phyloP scores from a whole-genome alignment of 2,797 vertebrate species.

The Cryptoblepharus egeriae region DNA sequence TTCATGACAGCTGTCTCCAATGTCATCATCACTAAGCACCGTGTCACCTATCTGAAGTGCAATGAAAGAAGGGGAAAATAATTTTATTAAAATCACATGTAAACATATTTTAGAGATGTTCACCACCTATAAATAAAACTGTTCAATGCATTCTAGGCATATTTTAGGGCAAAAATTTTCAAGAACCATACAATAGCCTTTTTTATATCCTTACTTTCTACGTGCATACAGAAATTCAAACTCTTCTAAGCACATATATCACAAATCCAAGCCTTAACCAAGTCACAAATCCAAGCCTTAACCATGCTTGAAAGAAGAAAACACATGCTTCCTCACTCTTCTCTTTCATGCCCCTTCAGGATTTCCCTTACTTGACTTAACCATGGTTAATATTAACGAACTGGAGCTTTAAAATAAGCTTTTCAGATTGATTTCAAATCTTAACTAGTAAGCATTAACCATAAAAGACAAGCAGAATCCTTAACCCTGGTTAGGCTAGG shows the following conservation, averaged over 20 bases:
- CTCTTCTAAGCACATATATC: too few species aligned
- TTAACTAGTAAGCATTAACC: not conserved
- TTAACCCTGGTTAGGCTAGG: not conserved
- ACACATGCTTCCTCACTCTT: not conserved
- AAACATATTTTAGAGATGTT: too few species aligned
- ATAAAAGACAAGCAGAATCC: not conserved
- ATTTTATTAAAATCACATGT: not conserved
- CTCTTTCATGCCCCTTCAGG: not conserved
- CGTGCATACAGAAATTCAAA: not conserved
- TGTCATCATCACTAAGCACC: slow-evolving; percentile 95
- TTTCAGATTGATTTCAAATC: not conserved
- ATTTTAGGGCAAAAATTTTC: not conserved
- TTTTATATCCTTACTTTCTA: not conserved
- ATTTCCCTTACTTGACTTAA: not conserved
- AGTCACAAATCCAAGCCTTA: not conserved
- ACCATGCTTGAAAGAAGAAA: not conserved
- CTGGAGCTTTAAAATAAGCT: not conserved
- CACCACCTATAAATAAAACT: too few species aligned
- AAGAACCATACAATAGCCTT: not conserved
- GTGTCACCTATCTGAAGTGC: slow-evolving; percentile 92
- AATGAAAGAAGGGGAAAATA: slow-evolving; percentile 42
- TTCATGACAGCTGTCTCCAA: slow-evolving; percentile 97
- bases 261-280: too few species aligned
- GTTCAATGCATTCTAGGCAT: not conserved
- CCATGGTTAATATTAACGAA: not conserved